Conservation (phyloP, 2,113 vertebrate genomes). For the Notiomystis cincta region DNA sequence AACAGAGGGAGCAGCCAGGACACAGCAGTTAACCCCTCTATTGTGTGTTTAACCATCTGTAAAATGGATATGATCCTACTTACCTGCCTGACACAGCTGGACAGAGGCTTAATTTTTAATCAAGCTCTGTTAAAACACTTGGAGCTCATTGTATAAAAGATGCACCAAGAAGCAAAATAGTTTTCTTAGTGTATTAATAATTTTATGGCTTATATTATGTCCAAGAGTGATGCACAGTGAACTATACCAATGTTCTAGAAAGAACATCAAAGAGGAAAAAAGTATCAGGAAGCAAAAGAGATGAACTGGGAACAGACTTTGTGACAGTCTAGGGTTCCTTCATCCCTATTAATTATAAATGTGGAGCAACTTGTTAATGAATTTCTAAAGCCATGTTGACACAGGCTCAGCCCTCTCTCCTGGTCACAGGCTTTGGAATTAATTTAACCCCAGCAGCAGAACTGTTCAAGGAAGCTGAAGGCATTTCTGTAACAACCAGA, state of each 20-base stretch:
- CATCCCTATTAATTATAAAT: conserved; percentile 11
- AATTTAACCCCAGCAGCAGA: background rate
- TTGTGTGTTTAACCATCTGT: conserved; percentile 33
- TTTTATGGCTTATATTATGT: background rate
- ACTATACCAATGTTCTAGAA: background rate
- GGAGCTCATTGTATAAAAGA: background rate
- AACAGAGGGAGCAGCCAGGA: background rate
- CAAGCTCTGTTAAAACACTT: background rate
- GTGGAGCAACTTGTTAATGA: conserved; percentile 45
- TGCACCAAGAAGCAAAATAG: background rate
- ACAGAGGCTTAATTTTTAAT: conserved; percentile 55
- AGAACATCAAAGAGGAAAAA: background rate
- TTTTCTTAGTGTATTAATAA: background rate
- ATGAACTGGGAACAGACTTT: background rate
- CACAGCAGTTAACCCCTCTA: conserved; percentile 37
- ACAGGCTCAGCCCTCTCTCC: background rate
- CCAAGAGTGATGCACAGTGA: background rate
- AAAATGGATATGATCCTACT: conserved; percentile 39
- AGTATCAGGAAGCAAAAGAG: background rate
- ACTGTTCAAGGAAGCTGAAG: background rate
- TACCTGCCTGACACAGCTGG: background rate
- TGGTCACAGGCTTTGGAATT: background rate
- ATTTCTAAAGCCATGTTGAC: conserved; percentile 35
- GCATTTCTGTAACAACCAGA: background rate
- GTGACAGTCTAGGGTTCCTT: conserved; percentile 39